Percentiles rank a stretch among this genome's conserved stretches.
phyloP scores from a whole-genome alignment of 2,113 vertebrate genomes.

The Motacilla alba region DNA sequence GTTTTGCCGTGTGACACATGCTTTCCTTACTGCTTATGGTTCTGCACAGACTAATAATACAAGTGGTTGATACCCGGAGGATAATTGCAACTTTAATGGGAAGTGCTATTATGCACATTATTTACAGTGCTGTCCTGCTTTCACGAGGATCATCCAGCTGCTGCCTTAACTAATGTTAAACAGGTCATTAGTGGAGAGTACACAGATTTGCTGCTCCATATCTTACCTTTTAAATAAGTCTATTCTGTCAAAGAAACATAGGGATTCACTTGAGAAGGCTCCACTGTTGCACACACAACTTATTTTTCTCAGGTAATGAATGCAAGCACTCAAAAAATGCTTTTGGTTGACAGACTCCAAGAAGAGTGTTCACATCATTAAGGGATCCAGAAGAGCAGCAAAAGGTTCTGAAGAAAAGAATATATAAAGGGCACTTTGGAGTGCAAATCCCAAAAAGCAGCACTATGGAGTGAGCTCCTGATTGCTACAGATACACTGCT shows the following conservation, averaged over 20 bases:
- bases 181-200: neutral
- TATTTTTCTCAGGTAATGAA: slow-evolving; percentile 35
- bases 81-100: neutral
- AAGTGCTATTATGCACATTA: neutral
- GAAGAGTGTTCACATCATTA: neutral
- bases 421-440: neutral
- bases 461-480: neutral
- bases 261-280: slow-evolving; percentile 57
- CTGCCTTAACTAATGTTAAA: neutral
- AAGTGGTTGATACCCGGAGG: neutral
- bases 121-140: neutral
- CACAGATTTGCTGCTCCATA: neutral
- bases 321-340: slow-evolving; percentile 21
- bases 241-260: neutral
- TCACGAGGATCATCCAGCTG: neutral
- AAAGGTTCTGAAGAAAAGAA: neutral
- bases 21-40: neutral
- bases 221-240: neutral
- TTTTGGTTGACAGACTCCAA: neutral
- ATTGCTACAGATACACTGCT: neutral
- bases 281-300: neutral
- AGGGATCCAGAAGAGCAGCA: neutral
- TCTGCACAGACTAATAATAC: neutral
- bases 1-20: neutral
- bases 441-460: neutral